phyloP scores from a whole-genome alignment of 2,797 vertebrate species.

The Enteromius fasciolatus region DNA sequence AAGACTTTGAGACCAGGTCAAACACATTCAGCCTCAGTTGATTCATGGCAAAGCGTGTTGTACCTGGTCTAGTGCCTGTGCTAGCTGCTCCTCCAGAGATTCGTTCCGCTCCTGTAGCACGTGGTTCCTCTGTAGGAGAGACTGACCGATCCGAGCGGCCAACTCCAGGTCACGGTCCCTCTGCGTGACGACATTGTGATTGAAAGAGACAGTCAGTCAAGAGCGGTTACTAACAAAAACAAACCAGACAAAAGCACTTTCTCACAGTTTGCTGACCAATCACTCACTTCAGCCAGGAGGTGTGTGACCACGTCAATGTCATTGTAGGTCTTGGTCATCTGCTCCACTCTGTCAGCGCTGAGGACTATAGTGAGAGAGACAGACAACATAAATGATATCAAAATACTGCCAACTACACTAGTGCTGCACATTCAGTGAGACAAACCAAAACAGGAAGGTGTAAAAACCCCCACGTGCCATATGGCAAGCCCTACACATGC shows the following conservation, averaged over 20 bases:
- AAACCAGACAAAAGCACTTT: background rate
- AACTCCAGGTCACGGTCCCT: constrained; percentile 94
- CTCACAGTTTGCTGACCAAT: background rate
- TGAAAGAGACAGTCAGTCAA: constrained; percentile 30
- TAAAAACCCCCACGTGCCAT: background rate
- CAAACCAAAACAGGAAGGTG: constrained; percentile 3
- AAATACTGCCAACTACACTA: background rate
- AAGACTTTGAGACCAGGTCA: background rate
- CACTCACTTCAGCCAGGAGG: constrained; percentile 89
- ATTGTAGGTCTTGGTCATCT: constrained; percentile 89
- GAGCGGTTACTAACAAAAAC: background rate
- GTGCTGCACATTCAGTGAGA: background rate
- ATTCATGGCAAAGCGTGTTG: constrained; percentile 23
- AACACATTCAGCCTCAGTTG: background rate
- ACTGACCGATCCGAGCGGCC: constrained; percentile 95
- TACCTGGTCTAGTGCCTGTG: constrained; percentile 91
- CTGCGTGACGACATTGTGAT: constrained; percentile 69
- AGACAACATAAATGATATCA: background rate
- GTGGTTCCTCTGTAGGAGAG: constrained; percentile 92
- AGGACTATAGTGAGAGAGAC: constrained; percentile 78
- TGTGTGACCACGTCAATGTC: constrained; percentile 93
- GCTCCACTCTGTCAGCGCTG: constrained; percentile 83
- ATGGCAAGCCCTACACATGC: background rate
- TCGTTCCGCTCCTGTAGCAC: constrained; percentile 91
- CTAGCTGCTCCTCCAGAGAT: constrained; percentile 90